Evolutionary conservation across 2,797 vertebrate genomes (phyloP), one percentile per base, ranked within the genome.

Genomic region (Spheniscus humboldti): DNA sequence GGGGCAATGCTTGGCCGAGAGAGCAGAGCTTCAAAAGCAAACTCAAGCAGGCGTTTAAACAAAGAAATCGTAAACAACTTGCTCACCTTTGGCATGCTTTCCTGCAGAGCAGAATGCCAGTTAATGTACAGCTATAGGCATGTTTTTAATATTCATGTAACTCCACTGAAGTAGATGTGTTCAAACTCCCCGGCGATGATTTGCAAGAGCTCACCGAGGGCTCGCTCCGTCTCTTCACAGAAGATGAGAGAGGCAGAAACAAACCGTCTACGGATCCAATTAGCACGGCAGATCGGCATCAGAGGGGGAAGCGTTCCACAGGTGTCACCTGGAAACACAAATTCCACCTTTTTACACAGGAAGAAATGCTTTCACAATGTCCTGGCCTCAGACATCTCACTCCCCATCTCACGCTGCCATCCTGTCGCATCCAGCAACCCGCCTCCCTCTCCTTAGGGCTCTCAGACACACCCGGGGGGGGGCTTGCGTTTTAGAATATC

Each of bases 271-370:
- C 0, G 0, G 77, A 18, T 13, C 43, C 13, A 6, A 23, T 13
- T 6, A 25, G 55, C 4, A 5, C 3, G 0, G 27, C 27, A 27
- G 33, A 4, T 7, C 1, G 0, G 47, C 9, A 19, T 28, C 30
- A 9, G 23, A 13, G 19, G 10, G 33, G 33, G 13, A 18, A 37
- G 22, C 25, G 1, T 27, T 5, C 59, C 62, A 3, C 47, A 4
- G 59, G 59, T 7, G 41, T 6, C 67, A 31, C 0, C 86, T 67
- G 71, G 19, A 74, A 81, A 75, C 63, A 78, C 27, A 35, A 45
- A 72, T 18, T 2, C 14, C 12, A 17, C 31, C 37, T 48, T 50
- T 56, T 20, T 2, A 12, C 56, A 53, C 59, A 50, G 33, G 11
- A 57, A 7, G 7, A 79, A 56, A 47, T 3, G 10, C 18, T 89